Conservation (phyloP, 2,888 invertebrate species). For the Dryomyza anilis region DNA sequence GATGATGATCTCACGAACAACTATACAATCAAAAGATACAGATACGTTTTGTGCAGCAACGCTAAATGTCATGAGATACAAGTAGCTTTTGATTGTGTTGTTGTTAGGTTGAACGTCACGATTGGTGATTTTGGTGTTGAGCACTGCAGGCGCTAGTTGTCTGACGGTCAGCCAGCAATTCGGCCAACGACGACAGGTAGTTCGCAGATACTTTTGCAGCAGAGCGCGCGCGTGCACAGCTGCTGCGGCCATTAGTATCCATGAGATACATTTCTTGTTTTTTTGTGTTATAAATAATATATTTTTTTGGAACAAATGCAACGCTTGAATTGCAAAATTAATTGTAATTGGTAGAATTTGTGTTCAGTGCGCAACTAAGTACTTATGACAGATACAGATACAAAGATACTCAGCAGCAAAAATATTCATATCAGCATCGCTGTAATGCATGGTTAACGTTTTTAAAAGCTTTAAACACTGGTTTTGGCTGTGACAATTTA, state of each 20-base stretch:
- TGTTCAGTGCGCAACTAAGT: neutral
- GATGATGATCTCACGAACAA: too few relatives aligned
- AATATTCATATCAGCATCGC: neutral
- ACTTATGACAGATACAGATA: neutral
- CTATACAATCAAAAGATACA: too few relatives aligned
- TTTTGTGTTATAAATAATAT: too few relatives aligned
- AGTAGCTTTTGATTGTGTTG: neutral
- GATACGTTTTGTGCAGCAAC: too few relatives aligned
- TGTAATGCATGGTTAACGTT: neutral
- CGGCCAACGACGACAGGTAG: constrained; percentile 3
- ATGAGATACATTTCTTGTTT: neutral
- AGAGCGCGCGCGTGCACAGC: neutral
- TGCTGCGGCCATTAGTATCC: neutral
- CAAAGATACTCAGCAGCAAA: neutral
- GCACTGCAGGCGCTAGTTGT: neutral
- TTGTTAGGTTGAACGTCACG: neutral
- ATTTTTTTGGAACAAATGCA: too few relatives aligned
- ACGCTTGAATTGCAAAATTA: too few relatives aligned
- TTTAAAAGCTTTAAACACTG: neutral
- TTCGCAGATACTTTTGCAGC: neutral
- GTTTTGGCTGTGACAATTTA: neutral
- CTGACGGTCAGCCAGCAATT: neutral
- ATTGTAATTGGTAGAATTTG: neutral
- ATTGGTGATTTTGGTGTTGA: neutral
- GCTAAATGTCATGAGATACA: too few relatives aligned